Conservation (phyloP, 2,797 vertebrate genomes). For the Galagoides demidoff region DNA sequence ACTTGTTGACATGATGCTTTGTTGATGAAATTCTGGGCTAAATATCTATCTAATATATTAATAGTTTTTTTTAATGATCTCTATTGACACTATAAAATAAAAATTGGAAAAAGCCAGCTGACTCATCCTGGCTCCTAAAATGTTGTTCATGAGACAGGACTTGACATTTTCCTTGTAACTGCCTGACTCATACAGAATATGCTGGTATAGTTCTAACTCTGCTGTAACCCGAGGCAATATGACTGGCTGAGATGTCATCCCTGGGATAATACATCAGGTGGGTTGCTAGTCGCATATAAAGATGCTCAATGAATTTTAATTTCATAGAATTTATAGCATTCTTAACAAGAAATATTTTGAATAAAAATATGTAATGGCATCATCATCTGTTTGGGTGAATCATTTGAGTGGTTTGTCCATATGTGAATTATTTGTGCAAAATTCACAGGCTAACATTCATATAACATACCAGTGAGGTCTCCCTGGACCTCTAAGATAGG, state of each 20-base stretch:
- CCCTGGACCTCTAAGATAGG: background rate
- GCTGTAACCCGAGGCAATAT: background rate
- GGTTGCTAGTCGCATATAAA: background rate
- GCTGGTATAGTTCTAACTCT: background rate
- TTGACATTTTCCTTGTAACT: conserved; percentile 17
- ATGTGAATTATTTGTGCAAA: background rate
- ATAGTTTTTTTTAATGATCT: background rate
- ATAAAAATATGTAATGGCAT: background rate
- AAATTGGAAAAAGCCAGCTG: conserved; percentile 41
- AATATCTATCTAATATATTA: background rate
- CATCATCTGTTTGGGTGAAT: background rate
- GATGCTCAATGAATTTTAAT: conserved; percentile 38
- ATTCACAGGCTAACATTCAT: background rate
- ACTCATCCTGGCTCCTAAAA: conserved; percentile 29
- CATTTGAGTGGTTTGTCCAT: conserved; percentile 1
- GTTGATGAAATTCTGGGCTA: background rate
- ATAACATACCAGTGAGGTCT: background rate
- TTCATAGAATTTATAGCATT: background rate
- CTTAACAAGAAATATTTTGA: conserved; percentile 29
- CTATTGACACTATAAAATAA: background rate
- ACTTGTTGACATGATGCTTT: background rate
- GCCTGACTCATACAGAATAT: background rate
- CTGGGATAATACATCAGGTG: background rate
- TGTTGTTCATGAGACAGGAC: conserved; percentile 36
- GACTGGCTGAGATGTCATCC: conserved; percentile 35